Base-by-base conservation (phyloP, 2,888 invertebrate genomes). In the Limnephilus lunatus region DNA sequence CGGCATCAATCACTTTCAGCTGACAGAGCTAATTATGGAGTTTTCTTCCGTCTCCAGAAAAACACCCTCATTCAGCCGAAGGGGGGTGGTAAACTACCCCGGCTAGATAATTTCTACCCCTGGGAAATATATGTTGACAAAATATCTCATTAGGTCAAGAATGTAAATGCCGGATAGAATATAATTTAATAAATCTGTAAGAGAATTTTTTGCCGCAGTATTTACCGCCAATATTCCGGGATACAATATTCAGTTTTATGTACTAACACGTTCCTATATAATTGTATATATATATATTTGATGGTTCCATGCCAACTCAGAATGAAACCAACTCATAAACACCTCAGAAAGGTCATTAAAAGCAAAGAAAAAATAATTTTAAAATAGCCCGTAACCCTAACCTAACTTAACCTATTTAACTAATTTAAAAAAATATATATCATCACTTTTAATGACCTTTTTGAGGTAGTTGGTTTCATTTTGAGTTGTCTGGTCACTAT, bases 1-100 rank as follows among this genome's bases (percentile, higher is more conserved):
- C 90, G 19, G 85, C 91, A 91, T 91, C 91, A 86, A 91, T 91
- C 91, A 91, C 91, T 85, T 85, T 39, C 44, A 86, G 85, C 91
- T 87, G 91, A 86, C 91, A 86, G 81, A 80, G 80, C 82, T 91
- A 91, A 91, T 91, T 91, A 91, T 86, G 35, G 86, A 91, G 80
- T 81, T 91, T 91, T 91, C 80, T 91, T 91, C 15, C 90, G 44
- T 80, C 44, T 86, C 68, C 32, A 81, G 31, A 68, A 85, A 90
- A 90, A 85, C 85, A 68, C 53, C 19, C 90, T 81, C 31, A 81
- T 35, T 39, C 88, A n/a, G 39, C 82, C 7, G 15, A 32, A 2
- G 15, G 35, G 80, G 68, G 30, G 32, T 68, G 68, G 85, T 82
- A 85, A 90, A 90, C 68, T 85, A 85, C 32, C 90, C 53, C 9